Evolutionary conservation across 2,113 vertebrate species (phyloP), one percentile per base, ranked within the genome.

Genomic region (Columbina picui): DNA sequence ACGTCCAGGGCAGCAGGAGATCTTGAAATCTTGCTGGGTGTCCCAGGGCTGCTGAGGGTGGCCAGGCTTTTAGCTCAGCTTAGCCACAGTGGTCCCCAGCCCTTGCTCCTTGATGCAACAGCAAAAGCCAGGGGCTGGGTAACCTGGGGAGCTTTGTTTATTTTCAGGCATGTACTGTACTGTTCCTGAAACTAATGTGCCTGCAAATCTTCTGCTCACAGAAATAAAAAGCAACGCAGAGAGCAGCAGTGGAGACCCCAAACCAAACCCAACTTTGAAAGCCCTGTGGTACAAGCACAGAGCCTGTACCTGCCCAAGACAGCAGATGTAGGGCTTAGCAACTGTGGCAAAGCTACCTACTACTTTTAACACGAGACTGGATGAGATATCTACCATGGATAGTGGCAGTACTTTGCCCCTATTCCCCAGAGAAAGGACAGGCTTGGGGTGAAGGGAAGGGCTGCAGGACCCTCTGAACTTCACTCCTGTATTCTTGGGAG

Each of bases 301-400:
- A 50, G 22, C 49, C 67, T 26, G 39, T 7, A 36, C 18, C 29
- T 11, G 19, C n/a, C 52, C 39, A 0, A 3, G 14, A 5, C 7
- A 53, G 53, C 67, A 67, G 47, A 20, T 1, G 13, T 3, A 27
- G 52, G 55, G 7, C n/a, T 65, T 10, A 25, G 64, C 20, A 19
- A 38, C 14, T 0, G n/a, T 25, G 29, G 25, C 77, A 74, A 41
- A 69, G 47, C 50, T 75, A 13, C 43, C 36, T 6, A 2, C 12
- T 69, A 36, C 38, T 60, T 38, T 36, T 29, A 30, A 22, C 8
- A 18, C 17, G 32, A 43, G 47, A 18, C 29, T 30, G 17, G 30
- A 21, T 20, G 47, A 23, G 12, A 14, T 4, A 53, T 0, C 49
- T 41, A 3, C 9, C 1, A 5, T 2, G 1, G 60, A 14, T 7